Evolutionary conservation across 2,888 invertebrate genomes (phyloP).

Genomic region (Drosophila sordidapex): DNA sequence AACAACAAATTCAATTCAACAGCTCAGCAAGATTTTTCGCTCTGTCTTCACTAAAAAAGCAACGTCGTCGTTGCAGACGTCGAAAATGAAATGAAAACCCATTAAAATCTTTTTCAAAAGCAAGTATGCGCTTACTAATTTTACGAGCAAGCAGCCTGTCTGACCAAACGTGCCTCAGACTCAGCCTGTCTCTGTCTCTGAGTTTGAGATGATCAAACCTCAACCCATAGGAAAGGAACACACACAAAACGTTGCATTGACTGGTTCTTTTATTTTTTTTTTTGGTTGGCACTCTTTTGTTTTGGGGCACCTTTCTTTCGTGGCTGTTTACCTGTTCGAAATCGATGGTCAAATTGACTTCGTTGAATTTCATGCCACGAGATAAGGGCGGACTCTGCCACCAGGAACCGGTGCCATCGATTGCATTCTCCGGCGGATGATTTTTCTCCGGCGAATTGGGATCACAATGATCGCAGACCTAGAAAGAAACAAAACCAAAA

Average conservation of each 20-base stretch:
- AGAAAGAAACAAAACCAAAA: conserved; percentile 61
- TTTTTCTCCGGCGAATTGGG: conserved; percentile 89
- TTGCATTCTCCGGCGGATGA: conserved; percentile 96
- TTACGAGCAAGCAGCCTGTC: conserved; percentile 58
- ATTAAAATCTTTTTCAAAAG: conserved; percentile 67
- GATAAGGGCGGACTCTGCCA: conserved; percentile 99
- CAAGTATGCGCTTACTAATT: conserved; percentile 50
- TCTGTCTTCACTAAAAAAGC: conserved; percentile 28
- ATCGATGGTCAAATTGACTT: conserved; percentile 98
- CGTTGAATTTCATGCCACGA: conserved; percentile 97
- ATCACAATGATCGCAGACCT: conserved; percentile 98
- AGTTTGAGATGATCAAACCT: conserved; percentile 42
- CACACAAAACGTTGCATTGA: conserved; percentile 58
- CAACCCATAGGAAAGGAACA: conserved; percentile 44
- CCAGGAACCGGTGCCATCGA: conserved; percentile 98
- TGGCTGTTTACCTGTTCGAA: conserved; percentile 93
- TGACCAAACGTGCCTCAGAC: conserved; percentile 30
- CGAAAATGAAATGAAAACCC: conserved; percentile 71
- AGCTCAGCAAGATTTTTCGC: conserved; percentile 70
- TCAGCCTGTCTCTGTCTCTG: conserved; percentile 23
- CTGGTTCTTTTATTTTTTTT: conserved; percentile 17
- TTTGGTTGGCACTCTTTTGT: conserved; percentile 16
- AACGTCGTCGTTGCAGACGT: conserved; percentile 30
- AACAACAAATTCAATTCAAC: conserved; percentile 24
- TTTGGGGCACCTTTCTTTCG: conserved; percentile 51